Conservation (phyloP, 2,888 invertebrate genomes). For the Drosophila falleni region DNA sequence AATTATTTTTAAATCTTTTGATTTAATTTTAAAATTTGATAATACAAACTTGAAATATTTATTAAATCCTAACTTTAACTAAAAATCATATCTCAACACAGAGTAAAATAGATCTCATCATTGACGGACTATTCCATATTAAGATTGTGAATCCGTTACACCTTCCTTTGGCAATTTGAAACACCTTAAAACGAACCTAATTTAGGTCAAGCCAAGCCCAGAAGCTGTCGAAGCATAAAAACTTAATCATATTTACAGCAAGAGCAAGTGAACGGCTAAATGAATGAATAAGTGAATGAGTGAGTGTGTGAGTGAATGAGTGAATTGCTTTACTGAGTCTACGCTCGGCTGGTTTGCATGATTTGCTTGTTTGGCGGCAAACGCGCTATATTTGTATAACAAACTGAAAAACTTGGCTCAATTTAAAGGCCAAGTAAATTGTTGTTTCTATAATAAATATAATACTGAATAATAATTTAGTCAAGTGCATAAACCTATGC, state of each 20-base stretch:
- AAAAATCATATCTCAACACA: too few species aligned
- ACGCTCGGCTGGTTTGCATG: constrained; percentile 64
- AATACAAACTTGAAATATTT: too few species aligned
- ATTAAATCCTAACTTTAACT: too few species aligned
- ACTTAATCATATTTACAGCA: constrained; percentile 67
- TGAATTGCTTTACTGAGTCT: constrained; percentile 36
- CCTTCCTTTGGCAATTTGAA: neutral
- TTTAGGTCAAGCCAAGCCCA: constrained; percentile 33
- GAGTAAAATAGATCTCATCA: too few species aligned
- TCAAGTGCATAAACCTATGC: constrained; percentile 38
- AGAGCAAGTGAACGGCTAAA: constrained; percentile 45
- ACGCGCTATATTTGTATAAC: constrained; percentile 50
- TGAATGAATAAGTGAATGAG: constrained; percentile 33
- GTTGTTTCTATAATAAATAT: constrained; percentile 25
- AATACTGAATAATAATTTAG: constrained; percentile 12
- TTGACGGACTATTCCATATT: neutral
- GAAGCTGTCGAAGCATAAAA: constrained; percentile 75
- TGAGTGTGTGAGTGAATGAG: constrained; percentile 24
- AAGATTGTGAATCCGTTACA: neutral
- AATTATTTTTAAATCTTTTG: too few species aligned
- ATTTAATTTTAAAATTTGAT: too few species aligned
- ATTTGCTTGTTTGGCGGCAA: constrained; percentile 42
- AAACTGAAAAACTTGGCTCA: constrained; percentile 57
- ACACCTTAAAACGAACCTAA: constrained; percentile 17
- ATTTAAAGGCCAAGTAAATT: constrained; percentile 47